phyloP scores from a whole-genome alignment of 1,140 invertebrate species.

The Zelostemma sp. region DNA sequence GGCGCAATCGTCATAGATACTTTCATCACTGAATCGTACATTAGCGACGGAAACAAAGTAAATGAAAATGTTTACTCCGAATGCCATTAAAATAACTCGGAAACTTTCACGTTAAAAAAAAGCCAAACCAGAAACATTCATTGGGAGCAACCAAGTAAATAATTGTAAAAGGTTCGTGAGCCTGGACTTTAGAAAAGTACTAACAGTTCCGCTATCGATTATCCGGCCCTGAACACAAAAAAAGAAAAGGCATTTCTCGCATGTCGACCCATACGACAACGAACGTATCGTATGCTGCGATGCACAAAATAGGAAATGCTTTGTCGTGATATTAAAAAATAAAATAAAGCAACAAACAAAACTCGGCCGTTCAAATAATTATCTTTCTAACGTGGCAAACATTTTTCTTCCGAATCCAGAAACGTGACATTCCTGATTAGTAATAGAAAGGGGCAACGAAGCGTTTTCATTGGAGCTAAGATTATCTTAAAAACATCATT shows the following conservation, averaged over 20 bases:
- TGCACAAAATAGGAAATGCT: constrained; percentile 40
- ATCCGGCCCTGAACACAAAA: constrained; percentile 37
- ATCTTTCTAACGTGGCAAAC: no score
- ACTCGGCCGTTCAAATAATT: no score
- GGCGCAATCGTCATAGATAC: no score
- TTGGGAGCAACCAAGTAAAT: constrained; percentile 25
- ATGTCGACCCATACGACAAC: constrained; percentile 35
- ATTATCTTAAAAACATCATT: no score
- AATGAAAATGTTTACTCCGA: not conserved
- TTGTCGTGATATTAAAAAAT: constrained; percentile 20
- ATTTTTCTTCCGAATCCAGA: no score
- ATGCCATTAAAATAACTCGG: constrained; percentile 5
- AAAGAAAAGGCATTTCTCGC: constrained; percentile 35
- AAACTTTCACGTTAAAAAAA: not conserved
- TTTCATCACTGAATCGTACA: no score
- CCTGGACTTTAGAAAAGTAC: constrained; percentile 27
- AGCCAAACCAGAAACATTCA: constrained; percentile 12
- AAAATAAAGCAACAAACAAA: constrained; percentile 11
- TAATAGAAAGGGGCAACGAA: no score
- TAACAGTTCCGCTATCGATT: constrained; percentile 36
- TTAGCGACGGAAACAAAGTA: no score
- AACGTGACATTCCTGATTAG: no score
- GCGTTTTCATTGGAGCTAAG: no score
- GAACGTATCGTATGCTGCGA: constrained; percentile 30
- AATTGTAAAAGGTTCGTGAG: constrained; percentile 32